Base-by-base conservation (phyloP, 2,888 invertebrate genomes). In the Mantis religiosa region DNA sequence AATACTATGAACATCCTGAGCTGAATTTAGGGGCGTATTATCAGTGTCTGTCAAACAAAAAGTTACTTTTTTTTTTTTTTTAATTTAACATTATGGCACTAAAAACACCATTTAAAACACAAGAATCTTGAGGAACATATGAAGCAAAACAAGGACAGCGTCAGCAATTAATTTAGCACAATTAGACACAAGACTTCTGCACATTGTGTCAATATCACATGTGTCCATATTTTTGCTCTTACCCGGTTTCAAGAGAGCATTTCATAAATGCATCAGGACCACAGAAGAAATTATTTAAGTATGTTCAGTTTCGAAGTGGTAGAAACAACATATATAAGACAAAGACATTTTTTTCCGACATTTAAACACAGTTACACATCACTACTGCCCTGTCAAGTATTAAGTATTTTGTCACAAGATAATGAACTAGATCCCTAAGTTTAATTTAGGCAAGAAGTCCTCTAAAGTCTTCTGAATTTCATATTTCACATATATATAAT, bases 321-420 rank as follows among this genome's bases (percentile, higher is more conserved):
- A 82, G 82, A 87, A 87, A 87, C 82, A 82, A 82, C 87, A 87
- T 82, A 28, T 34, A 87, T 25, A 82, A 34, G 41, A 87, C 87
- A 87, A 34, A 82, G 28, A 87, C 87, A 87, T 71, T 84, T 34
- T 84, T 25, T 84, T 87, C 82, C 34, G 30, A 87, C 87, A 87
- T 41, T 82, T 87, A 87, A 82, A 28, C 86, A 81, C 71, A 86
- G 20, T 30, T 86, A 81, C 82, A 86, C 81, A 28, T 71, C 28
- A 28, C 54, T 71, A 54, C 54, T 86, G 54, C 71, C 81, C 81
- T 85, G n/a, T 85, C 85, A 85, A 85, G 30, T 28, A 86, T 86
- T 85, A 85, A 54, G 85, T 28, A 85, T 71, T 71, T 71, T 85
- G 85, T 47, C 85, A 85, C 28, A 81, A 28, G 54, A 86, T 86